Evolutionary conservation across 2,888 invertebrate species (phyloP).

Genomic region (Strigamia transsilvanica): DNA sequence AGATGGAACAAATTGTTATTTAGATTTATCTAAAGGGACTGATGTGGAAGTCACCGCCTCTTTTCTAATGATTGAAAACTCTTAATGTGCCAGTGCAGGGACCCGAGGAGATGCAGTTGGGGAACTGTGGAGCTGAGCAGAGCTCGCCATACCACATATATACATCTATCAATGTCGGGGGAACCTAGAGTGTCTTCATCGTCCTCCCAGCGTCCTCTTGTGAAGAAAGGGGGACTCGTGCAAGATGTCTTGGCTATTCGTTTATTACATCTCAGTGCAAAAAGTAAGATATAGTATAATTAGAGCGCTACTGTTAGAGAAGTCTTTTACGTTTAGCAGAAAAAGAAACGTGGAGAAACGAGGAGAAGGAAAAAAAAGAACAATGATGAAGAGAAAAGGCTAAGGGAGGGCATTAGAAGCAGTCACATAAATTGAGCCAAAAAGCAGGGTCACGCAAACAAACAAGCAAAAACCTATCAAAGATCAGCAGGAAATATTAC

Average conservation of each 20-base stretch:
- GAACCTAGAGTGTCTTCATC: constrained; percentile 50
- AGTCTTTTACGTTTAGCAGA: constrained; percentile 12
- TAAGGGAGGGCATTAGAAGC: constrained; percentile 48
- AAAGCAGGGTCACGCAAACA: constrained; percentile 45
- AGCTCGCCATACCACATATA: constrained; percentile 40
- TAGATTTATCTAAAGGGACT: constrained; percentile 46
- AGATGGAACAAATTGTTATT: constrained; percentile 50
- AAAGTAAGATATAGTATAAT: constrained; percentile 48
- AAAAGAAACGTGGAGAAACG: constrained; percentile 26
- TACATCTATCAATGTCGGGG: constrained; percentile 51
- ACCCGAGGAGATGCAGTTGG: constrained; percentile 36
- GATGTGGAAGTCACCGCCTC: constrained; percentile 48
- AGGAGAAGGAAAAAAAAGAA: constrained; percentile 45
- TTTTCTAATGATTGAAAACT: constrained; percentile 54
- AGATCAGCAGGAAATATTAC: constrained; percentile 49
- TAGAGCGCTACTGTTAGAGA: constrained; percentile 35
- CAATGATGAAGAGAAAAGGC: constrained; percentile 53
- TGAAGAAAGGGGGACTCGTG: constrained; percentile 41
- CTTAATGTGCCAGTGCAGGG: constrained; percentile 9
- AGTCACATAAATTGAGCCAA: constrained; percentile 50
- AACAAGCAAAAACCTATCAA: constrained; percentile 46
- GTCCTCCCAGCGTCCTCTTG: constrained; percentile 28
- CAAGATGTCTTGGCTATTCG: constrained; percentile 51
- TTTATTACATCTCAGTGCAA: constrained; percentile 48
- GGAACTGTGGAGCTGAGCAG: constrained; percentile 7